Evolutionary conservation across 1,140 invertebrate genomes (phyloP).

Genomic region (Homarus americanus): DNA sequence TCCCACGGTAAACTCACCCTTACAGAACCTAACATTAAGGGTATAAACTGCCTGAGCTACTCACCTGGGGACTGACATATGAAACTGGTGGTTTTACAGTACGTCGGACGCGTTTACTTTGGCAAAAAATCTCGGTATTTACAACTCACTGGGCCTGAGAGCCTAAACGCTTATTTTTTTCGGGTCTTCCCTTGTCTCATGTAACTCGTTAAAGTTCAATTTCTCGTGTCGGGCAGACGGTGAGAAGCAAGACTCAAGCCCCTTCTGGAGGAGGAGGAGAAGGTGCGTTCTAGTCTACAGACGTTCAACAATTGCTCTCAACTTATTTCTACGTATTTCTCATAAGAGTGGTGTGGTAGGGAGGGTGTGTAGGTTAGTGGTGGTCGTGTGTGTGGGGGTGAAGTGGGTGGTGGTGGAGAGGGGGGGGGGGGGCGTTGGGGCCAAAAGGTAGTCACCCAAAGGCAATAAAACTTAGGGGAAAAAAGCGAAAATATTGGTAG

Average conservation of each 20-base stretch:
- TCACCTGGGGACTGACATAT: too few species aligned
- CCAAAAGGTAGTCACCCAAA: slow-evolving; percentile 21
- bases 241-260: too few species aligned
- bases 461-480: background rate
- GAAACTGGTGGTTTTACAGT: too few species aligned
- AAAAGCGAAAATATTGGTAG: slow-evolving; percentile 15
- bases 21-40: too few species aligned
- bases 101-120: background rate
- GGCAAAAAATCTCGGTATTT: slow-evolving; percentile 35
- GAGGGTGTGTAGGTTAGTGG: background rate
- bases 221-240: slow-evolving; percentile 34
- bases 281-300: too few species aligned
- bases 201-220: slow-evolving; percentile 39
- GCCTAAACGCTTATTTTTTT: slow-evolving; percentile 28
- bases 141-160: slow-evolving; percentile 6
- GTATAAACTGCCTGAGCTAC: too few species aligned
- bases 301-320: too few species aligned
- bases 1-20: too few species aligned
- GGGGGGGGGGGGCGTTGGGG: background rate
- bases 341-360: background rate
- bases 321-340: background rate
- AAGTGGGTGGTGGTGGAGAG: background rate
- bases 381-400: too few species aligned
- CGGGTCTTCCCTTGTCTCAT: slow-evolving; percentile 24
- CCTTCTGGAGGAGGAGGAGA: too few species aligned